These are phyloP conservation scores for Glyptemys insculpta DNA, from an alignment of 2,797 vertebrate genomes.

Conservation along the genomic window DNA sequence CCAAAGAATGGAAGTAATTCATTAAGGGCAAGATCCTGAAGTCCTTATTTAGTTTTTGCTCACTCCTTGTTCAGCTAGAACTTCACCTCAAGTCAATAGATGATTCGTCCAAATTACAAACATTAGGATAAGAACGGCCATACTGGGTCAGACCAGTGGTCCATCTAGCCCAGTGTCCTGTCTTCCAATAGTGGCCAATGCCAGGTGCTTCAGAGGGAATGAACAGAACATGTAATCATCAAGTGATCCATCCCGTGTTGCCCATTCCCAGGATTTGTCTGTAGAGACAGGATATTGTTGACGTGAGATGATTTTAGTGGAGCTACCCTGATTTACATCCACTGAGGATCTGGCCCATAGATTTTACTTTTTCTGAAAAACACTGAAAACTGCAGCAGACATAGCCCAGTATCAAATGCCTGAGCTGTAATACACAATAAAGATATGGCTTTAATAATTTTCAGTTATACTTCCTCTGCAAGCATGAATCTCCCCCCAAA, in stretches of 20 bases:
- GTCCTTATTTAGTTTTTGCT: neutral
- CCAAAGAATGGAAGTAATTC: neutral
- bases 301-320: neutral
- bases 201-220: too few species aligned
- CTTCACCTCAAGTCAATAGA: neutral
- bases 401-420: constrained; percentile 79
- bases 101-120: rapidly evolving
- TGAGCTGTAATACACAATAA: constrained; percentile 78
- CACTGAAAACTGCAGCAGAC: constrained; percentile 76
- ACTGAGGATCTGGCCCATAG: constrained; percentile 46
- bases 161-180: too few species aligned
- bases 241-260: too few species aligned
- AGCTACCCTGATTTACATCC: constrained; percentile 43
- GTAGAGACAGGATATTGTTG: constrained; percentile 10
- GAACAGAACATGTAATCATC: too few species aligned
- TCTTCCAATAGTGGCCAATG: too few species aligned
- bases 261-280: neutral
- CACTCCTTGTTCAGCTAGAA: neutral
- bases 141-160: too few species aligned
- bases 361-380: constrained; percentile 77
- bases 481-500: constrained; percentile 83
- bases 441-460: constrained; percentile 84
- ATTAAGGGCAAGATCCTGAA: neutral
- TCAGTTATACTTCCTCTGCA: constrained; percentile 84
- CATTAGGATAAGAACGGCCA: neutral